A percentile compares a stretch with the other conserved stretches of the same genome.
Conservation (phyloP, 2,797 vertebrate genomes). For the Sebastolobus alascanus region DNA sequence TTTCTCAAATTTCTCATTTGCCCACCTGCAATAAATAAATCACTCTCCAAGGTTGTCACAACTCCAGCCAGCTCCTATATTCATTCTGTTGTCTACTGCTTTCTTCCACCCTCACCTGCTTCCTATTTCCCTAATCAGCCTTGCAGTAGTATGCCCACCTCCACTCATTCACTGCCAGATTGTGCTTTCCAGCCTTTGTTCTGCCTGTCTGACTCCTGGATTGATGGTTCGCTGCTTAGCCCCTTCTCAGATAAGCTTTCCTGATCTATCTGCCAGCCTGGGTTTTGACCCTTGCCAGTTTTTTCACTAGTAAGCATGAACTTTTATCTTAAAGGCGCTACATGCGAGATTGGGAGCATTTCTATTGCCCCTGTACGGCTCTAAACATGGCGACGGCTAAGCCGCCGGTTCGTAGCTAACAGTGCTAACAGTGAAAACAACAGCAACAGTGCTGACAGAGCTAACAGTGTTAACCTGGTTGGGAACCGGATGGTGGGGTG, state of each 20-base stretch:
- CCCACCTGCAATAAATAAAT: background rate
- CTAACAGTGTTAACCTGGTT: too few species aligned
- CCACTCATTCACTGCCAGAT: background rate
- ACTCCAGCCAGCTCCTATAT: background rate
- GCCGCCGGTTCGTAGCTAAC: too few species aligned
- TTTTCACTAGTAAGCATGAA: background rate
- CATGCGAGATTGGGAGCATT: too few species aligned
- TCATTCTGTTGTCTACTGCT: background rate
- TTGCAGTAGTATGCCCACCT: background rate
- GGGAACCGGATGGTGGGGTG: too few species aligned
- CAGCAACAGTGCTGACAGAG: too few species aligned
- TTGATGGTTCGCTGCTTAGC: background rate
- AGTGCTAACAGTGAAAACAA: too few species aligned
- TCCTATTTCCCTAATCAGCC: background rate
- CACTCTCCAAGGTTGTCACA: background rate
- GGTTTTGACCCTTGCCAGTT: background rate
- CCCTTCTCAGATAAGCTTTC: background rate
- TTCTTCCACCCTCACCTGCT: background rate
- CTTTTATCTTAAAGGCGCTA: background rate
- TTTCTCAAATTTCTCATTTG: background rate
- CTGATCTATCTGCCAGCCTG: background rate
- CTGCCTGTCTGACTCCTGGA: background rate
- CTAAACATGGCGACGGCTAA: too few species aligned
- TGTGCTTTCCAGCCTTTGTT: background rate
- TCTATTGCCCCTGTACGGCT: too few species aligned